Evolutionary conservation across 1,140 invertebrate genomes (phyloP), one percentile per base, ranked within the genome.

Genomic region (Glomeris maerens): DNA sequence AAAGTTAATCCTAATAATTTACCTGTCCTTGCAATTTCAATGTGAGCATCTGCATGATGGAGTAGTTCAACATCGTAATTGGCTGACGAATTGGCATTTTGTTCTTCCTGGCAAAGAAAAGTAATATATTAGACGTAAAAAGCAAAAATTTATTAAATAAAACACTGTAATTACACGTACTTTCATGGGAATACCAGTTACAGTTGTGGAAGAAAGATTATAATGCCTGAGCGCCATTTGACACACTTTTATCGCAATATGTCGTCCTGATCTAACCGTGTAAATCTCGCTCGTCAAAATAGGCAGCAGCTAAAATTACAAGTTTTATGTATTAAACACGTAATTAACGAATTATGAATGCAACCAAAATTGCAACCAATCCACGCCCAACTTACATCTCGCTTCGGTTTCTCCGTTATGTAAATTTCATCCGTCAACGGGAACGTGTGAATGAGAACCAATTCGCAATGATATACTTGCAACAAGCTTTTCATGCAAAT

Each of bases 131-230:
- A 28, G 4, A n/a, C 13, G n/a, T 29, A 42, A n/a, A 40, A 38
- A 14, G 3, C 10, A 20, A 39, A 36, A 2, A 27, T n/a, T 40
- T 29, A 28, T 1, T 45, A 44, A 20, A 50, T 28, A 31, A 2
- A 23, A 0, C 26, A 10, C 38, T 23, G 2, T 40, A 45, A 22
- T 25, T 21, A 5, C 22, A 49, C 48, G 44, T 53, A 71, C 69
- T 72, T 98, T 98, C 93, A 98, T 98, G 2, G 92, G 93, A 60
- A 98, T 98, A 26, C 91, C 92, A 23, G 91, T 97, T 0, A 98
- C 91, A 1, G 90, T 95, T 13, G 93, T 96, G 47, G 84, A 91
- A 1, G 89, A 82, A n/a, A 98, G 69, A 63, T 86, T 78, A 60
- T 93, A 96, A 66, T 96, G 92, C 27, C 64, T 62, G 52, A 72